These are phyloP conservation scores for Netta rufina DNA, from an alignment of 2,797 vertebrate species.

Conservation along the genomic window DNA sequence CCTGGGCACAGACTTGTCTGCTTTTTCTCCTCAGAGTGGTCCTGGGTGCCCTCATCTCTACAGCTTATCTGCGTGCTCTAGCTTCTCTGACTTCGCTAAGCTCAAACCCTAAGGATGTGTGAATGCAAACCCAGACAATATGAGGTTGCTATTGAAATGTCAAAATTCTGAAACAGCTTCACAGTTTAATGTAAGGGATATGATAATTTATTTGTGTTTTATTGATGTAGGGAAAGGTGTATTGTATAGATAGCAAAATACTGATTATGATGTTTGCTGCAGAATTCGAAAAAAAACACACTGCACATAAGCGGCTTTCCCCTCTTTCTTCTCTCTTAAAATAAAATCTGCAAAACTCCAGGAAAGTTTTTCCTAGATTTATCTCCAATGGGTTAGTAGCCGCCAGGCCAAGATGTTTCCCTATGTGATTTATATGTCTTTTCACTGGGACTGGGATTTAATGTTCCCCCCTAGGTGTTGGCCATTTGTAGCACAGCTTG, in stretches of 20 bases:
- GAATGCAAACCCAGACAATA: not conserved
- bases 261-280: not conserved
- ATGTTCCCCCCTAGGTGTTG: conserved; percentile 59
- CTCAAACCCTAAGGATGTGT: not conserved
- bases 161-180: conserved; percentile 13
- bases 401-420: conserved; percentile 51
- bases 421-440: conserved; percentile 71
- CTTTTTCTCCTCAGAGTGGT: not conserved
- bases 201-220: not conserved
- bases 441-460: conserved; percentile 66
- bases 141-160: not conserved
- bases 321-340: conserved; percentile 20
- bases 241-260: not conserved
- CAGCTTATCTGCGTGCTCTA: not conserved
- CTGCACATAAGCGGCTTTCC: not conserved
- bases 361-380: conserved; percentile 66
- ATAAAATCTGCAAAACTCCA: conserved; percentile 47
- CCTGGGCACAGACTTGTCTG: not conserved
- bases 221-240: not conserved
- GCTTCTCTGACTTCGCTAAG: not conserved
- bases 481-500: conserved; percentile 58
- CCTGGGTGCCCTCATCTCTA: not conserved
- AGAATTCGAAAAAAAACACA: not conserved
- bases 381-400: conserved; percentile 59
- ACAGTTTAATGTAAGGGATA: not conserved